A percentile compares a stretch with the other conserved stretches of the same genome.
These are phyloP conservation scores for Pandemis corylana DNA, from an alignment of 2,888 invertebrate species.

Conservation along the genomic window DNA sequence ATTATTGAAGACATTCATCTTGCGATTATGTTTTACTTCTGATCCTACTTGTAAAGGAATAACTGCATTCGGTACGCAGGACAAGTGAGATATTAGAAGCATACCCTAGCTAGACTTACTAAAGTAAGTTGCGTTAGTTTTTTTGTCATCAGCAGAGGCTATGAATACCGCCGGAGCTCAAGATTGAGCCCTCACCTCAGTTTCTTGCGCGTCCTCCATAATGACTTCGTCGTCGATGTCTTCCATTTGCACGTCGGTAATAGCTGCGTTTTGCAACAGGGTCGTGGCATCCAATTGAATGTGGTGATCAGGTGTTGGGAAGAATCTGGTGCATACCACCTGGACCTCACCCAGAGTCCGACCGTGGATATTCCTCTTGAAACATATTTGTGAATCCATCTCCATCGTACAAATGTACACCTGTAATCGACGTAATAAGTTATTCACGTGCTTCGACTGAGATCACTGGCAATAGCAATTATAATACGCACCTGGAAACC, in stretches of 20 bases:
- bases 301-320: constrained; percentile 92
- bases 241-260: constrained; percentile 94
- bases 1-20: neutral
- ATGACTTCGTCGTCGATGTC: constrained; percentile 83
- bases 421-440: constrained; percentile 75
- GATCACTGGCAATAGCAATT: constrained; percentile 17
- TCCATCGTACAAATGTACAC: constrained; percentile 96
- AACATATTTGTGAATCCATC: constrained; percentile 90
- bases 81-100: neutral
- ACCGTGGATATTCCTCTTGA: constrained; percentile 93
- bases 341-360: constrained; percentile 92
- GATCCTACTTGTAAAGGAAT: neutral
- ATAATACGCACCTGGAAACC: constrained; percentile 90
- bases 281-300: constrained; percentile 92
- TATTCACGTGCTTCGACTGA: constrained; percentile 9
- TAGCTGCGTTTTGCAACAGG: constrained; percentile 92
- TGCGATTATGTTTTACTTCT: neutral
- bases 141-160: constrained; percentile 5
- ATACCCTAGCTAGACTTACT: neutral
- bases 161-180: constrained; percentile 31
- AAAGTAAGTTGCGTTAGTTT: neutral
- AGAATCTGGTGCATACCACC: constrained; percentile 89
- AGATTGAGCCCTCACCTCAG: constrained; percentile 72
- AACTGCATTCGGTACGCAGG: neutral
- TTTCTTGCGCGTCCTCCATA: constrained; percentile 71